Evolutionary conservation across 2,888 invertebrate genomes (phyloP), one percentile per base, ranked within the genome.

Genomic region (Fragum sueziense): DNA sequence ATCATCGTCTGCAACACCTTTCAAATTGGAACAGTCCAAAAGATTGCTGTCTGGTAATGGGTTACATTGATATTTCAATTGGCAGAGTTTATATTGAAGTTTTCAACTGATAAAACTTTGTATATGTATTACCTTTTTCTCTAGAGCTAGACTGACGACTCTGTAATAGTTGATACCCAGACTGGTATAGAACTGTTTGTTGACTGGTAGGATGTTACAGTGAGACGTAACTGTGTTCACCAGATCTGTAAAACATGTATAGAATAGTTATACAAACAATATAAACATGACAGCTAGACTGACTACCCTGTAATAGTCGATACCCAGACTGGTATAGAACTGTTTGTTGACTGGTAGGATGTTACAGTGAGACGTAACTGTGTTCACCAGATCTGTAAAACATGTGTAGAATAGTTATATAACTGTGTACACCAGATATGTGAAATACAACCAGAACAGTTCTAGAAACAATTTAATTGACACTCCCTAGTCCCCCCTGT

Each of bases 111-210:
- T n/a, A n/a, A n/a, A n/a, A n/a, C n/a, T n/a, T n/a, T n/a, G n/a
- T n/a, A n/a, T n/a, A n/a, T n/a, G 9, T 52, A 77, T 51, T 81
- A 91, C 92, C 88, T 87, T 88, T 72, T 86, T 88, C 61, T 92
- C 91, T 22, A 90, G 76, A 37, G 86, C 85, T 37, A 91, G 81
- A 25, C 90, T 87, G 22, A 89, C 88, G 1, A 86, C 70, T 31
- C 88, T 86, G 87, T 89, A 91, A 82, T 90, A 92, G 74, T 90
- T 87, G 57, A 92, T 86, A 27, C 87, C 87, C 14, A 92, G 80
- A 7, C 82, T 71, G n/a, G 70, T 76, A 81, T 87, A 91, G 84
- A 90, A 89, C 59, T 88, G 85, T 11, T 80, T 76, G 27, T 90
- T 82, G 17, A 87, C 87, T 9, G 86, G 87, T 9, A 90, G 82